A percentile compares a stretch with the other conserved stretches of the same genome.
Conservation (phyloP, 2,888 invertebrate genomes). For the Eustalomyia histrio region DNA sequence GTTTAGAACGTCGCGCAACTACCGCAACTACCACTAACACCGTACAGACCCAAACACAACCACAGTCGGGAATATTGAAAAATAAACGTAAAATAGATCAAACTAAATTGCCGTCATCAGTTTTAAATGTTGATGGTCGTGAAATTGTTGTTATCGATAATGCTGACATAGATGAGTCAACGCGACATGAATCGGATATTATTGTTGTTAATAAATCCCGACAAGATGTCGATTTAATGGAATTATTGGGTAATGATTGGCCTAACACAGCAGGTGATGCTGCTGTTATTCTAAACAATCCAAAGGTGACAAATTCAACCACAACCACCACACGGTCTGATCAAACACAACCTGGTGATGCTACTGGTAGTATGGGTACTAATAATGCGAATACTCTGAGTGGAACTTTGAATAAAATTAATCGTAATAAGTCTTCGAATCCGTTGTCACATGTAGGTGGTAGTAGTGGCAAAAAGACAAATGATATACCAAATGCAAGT, state of each 20-base stretch:
- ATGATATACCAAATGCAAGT: constrained; percentile 23
- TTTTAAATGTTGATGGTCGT: constrained; percentile 72
- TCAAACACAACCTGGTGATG: constrained; percentile 44
- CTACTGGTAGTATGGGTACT: constrained; percentile 15
- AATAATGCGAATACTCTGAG: constrained; percentile 67
- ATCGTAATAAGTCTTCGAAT: constrained; percentile 83
- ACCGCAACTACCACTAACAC: constrained; percentile 37
- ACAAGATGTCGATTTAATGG: constrained; percentile 74
- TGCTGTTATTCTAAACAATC: constrained; percentile 74
- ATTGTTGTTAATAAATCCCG: constrained; percentile 73
- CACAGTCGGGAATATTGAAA: constrained; percentile 70
- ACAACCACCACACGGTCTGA: constrained; percentile 34
- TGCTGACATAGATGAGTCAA: constrained; percentile 75
- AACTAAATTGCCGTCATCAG: constrained; percentile 67
- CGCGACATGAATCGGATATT: constrained; percentile 72
- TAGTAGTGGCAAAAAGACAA: constrained; percentile 38
- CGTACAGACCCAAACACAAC: constrained; percentile 50
- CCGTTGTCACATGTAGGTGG: constrained; percentile 81
- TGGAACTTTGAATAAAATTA: constrained; percentile 70
- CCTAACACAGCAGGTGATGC: constrained; percentile 76
- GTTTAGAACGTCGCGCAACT: constrained; percentile 66
- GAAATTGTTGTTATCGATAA: constrained; percentile 76
- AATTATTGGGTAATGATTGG: constrained; percentile 77
- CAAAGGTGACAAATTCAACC: constrained; percentile 53
- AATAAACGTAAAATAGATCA: constrained; percentile 57